Evolutionary conservation across 2,797 vertebrate genomes (phyloP).

Genomic region (Petrocephalus sullivani): DNA sequence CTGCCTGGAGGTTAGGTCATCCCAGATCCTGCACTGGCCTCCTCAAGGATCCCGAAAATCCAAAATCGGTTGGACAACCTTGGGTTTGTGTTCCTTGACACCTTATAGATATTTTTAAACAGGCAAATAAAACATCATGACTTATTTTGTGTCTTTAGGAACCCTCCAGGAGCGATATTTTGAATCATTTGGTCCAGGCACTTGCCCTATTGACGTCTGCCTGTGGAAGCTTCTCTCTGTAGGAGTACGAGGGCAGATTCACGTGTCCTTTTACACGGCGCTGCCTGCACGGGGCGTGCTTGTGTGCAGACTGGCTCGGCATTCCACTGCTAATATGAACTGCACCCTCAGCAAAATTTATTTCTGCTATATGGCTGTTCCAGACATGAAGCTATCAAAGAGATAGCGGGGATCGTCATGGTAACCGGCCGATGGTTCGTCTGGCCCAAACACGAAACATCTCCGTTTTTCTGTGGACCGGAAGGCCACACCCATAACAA

Average conservation of each 20-base stretch:
- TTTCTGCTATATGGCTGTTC: conserved; percentile 35
- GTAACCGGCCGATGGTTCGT: conserved; percentile 32
- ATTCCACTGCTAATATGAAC: conserved; percentile 29
- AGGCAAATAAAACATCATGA: neutral
- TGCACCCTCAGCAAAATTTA: conserved; percentile 45
- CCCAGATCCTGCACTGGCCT: neutral
- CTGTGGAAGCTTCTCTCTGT: neutral
- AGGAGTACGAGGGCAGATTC: neutral
- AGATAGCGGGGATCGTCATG: conserved; percentile 46
- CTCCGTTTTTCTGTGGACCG: neutral
- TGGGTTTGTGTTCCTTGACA: neutral
- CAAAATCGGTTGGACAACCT: neutral
- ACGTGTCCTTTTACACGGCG: neutral
- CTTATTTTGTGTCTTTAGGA: neutral
- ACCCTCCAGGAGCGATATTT: neutral
- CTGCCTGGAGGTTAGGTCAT: neutral
- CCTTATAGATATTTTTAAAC: neutral
- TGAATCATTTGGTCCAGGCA: neutral
- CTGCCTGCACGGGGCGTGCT: neutral
- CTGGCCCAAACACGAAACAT: neutral
- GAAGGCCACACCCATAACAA: neutral
- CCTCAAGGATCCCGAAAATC: neutral
- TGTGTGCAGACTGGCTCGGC: neutral
- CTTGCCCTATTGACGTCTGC: neutral
- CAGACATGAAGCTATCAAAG: conserved; percentile 43